Base-by-base conservation (phyloP, 2,797 vertebrate genomes). In the Parauchenoglanis punctatus region DNA sequence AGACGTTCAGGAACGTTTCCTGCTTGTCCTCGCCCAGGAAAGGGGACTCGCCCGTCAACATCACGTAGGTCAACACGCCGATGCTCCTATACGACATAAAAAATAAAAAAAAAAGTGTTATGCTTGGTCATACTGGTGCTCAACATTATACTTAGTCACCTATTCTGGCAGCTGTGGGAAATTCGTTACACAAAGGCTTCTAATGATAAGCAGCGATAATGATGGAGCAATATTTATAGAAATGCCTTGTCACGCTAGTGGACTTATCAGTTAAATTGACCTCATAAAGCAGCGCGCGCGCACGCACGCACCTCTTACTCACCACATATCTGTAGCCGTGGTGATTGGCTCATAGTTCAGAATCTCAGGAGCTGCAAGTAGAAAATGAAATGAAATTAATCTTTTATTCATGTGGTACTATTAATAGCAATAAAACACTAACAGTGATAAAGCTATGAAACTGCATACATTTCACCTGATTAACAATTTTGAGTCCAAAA, bases 261-360 rank as follows among this genome's bases (percentile, higher is more conserved):
- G 7, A 28, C 11, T 76, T 76, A 85, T 87, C 83, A 49, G 76
- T 56, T 81, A 72, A 65, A 76, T 18, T 7, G 61, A 59, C 59
- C 76, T 88, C 65, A 84, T 78, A 58, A 85, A 85, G 73, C 31
- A n/a, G 13, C 61, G 87, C 40, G 83, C 28, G 8, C 40, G 4
- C 52, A 28, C 56, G 3, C 10, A 28, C 76, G 25, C 25, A 65
- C 70, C 63, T 72, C 82, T 81, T 76, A 94, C 96, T 95, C 90
- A 97, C 97, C 97, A 97, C 97, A 97, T 97, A 93, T 97, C 97
- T 86, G 97, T 96, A 7, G 96, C 95, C 1, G 95, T 96, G 92
- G 93, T 96, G 82, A 97, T 96, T 83, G 96, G 96, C 87, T 97
- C 97, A 75, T 96, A 97, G 93, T 88, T 96, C 91, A 97, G 94